phyloP scores from a whole-genome alignment of 2,797 vertebrate genomes.

The Pelodytes ibericus region DNA sequence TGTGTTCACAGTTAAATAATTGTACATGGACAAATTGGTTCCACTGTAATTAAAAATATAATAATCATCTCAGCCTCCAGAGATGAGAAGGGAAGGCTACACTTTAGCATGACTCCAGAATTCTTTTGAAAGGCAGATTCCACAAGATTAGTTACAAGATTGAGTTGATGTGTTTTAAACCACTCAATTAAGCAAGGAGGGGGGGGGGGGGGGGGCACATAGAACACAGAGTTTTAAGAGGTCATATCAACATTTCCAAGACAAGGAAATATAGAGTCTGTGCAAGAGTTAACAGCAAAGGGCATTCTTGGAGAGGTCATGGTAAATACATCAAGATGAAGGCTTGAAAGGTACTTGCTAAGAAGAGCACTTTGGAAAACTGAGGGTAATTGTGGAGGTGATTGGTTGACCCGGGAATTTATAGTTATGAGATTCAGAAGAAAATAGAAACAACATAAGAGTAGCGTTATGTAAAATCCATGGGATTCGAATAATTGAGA shows the following conservation, averaged over 20 bases:
- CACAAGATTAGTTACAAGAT: constrained; percentile 30
- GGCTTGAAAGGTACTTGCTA: not conserved
- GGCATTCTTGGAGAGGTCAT: not conserved
- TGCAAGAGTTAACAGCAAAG: not conserved
- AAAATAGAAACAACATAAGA: not conserved
- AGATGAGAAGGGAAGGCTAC: constrained; percentile 22
- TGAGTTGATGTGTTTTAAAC: constrained; percentile 10
- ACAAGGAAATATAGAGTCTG: constrained; percentile 11
- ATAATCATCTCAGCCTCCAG: constrained; percentile 37
- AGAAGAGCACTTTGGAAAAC: not conserved
- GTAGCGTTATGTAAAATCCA: not conserved
- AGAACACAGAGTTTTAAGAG: constrained; percentile 1
- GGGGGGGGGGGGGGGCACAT: not conserved
- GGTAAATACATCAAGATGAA: not conserved
- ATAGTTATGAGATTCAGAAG: not conserved
- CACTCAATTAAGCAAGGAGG: constrained; percentile 7
- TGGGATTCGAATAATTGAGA: not conserved
- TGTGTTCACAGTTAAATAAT: constrained; percentile 39
- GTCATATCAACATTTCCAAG: constrained; percentile 8
- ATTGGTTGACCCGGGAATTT: not conserved
- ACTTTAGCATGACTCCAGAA: constrained; percentile 14
- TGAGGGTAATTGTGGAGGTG: not conserved
- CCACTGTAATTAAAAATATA: constrained; percentile 44
- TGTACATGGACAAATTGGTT: constrained; percentile 40
- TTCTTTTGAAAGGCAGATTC: constrained; percentile 42